phyloP scores from a whole-genome alignment of 2,888 invertebrate species.

The Tromatobia lineatoria region DNA sequence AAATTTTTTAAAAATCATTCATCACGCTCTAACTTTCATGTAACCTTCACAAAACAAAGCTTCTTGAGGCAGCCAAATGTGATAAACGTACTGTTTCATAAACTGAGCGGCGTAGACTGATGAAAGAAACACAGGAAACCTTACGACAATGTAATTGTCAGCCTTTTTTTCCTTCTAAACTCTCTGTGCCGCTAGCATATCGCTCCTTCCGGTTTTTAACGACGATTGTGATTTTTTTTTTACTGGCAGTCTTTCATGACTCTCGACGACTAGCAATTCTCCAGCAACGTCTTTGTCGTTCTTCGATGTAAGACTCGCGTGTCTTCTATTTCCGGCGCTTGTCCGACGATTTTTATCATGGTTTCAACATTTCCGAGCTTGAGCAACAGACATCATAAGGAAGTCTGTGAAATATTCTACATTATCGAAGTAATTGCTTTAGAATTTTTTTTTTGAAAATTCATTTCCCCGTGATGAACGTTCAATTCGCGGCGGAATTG shows the following conservation, averaged over 20 bases:
- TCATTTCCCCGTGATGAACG: not conserved
- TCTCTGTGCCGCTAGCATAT: constrained; percentile 32
- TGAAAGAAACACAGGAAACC: too few species aligned
- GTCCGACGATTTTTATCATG: not conserved
- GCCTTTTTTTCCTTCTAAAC: too few species aligned
- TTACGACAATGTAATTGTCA: too few species aligned
- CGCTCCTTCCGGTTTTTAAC: constrained; percentile 59
- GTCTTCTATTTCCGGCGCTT: not conserved
- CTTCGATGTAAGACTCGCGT: not conserved
- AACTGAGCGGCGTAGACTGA: too few species aligned
- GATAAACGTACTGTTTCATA: too few species aligned
- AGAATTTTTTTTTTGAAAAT: not conserved
- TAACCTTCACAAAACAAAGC: too few species aligned
- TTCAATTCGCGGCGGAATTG: not conserved
- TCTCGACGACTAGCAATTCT: not conserved
- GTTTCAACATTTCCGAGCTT: not conserved
- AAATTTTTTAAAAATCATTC: too few species aligned
- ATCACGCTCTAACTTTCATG: too few species aligned
- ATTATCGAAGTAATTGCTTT: too few species aligned
- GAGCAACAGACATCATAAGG: not conserved
- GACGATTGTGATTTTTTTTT: constrained; percentile 49
- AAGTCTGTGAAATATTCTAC: not conserved
- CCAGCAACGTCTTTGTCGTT: not conserved
- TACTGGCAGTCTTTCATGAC: not conserved
- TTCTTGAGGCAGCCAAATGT: too few species aligned